Base-by-base conservation (phyloP, 2,113 vertebrate genomes). In the Alligator sinensis region DNA sequence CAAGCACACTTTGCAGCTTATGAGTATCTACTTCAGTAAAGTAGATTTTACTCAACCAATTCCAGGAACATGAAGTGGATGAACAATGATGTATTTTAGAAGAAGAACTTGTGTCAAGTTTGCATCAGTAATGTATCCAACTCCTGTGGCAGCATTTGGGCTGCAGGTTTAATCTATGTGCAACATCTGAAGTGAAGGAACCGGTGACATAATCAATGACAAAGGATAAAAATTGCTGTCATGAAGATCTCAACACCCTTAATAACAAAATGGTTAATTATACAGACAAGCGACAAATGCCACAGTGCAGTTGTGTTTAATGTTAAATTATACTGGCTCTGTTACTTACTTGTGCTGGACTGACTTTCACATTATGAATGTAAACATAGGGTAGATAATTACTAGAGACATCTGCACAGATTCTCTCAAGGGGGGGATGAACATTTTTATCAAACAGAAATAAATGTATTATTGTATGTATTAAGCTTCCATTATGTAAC, bases 391-490 rank as follows among this genome's bases (percentile, higher is more conserved):
- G 18, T 54, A 89, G 22, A 38, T 84, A 87, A 92, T 94, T 82
- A 87, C 58, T 93, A 95, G 34, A 1, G 4, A 68, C 30, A 95
- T 89, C 77, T 94, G 11, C 81, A 95, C 80, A 30, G 58, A 80
- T 34, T 28, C 9, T 91, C 72, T 62, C 34, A n/a, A 88, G 91
- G 82, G 80, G 85, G 72, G 59, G 86, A 92, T 93, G 80, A 92
- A 97, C 84, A 17, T 72, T 96, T 94, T 96, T 89, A 93, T 74
- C 87, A 85, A 70, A 68, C 61, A 63, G 54, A 92, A 96, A 96
- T 95, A 88, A 77, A 83, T 74, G 92, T n/a, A 0, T 75, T 92
- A 75, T 3, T 58, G 24, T 28, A 62, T 9, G 2, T 47, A 34
- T 21, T 79, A 88, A 79, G 25, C 7, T 90, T 2, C 54, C 92